Conservation (phyloP, 2,797 vertebrate species). For the Halcyon badia region DNA sequence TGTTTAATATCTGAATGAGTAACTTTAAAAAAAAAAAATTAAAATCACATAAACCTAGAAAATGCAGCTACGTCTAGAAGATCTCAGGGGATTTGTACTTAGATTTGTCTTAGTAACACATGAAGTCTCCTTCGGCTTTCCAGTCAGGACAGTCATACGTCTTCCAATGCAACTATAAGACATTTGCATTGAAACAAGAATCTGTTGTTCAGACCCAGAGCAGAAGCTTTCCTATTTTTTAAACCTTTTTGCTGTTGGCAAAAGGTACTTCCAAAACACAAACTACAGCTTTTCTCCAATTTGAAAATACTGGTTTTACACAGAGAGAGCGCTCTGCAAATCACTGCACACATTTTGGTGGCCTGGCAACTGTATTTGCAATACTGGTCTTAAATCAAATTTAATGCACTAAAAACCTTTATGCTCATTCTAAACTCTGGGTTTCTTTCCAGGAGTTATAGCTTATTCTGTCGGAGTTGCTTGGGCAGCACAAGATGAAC, state of each 20-base stretch:
- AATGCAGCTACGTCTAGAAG: background rate
- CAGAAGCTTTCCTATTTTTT: background rate
- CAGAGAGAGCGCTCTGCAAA: background rate
- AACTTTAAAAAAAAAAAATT: background rate
- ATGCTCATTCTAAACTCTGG: background rate
- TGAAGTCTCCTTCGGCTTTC: background rate
- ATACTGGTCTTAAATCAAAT: background rate
- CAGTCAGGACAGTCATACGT: background rate
- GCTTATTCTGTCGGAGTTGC: constrained; percentile 94
- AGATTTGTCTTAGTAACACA: background rate
- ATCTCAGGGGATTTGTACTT: background rate
- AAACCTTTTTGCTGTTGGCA: background rate
- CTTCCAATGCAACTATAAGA: background rate
- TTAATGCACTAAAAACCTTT: background rate
- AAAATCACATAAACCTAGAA: background rate
- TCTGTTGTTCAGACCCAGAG: background rate
- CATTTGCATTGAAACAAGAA: background rate
- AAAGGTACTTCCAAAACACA: background rate
- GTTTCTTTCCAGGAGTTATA: constrained; percentile 88
- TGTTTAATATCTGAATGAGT: background rate
- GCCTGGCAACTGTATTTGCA: background rate
- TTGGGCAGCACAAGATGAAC: constrained; percentile 96
- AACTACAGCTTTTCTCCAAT: background rate
- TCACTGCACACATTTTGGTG: background rate
- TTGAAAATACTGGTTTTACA: background rate